Conservation (phyloP, 2,888 invertebrate genomes). For the Cheilosia pagana region DNA sequence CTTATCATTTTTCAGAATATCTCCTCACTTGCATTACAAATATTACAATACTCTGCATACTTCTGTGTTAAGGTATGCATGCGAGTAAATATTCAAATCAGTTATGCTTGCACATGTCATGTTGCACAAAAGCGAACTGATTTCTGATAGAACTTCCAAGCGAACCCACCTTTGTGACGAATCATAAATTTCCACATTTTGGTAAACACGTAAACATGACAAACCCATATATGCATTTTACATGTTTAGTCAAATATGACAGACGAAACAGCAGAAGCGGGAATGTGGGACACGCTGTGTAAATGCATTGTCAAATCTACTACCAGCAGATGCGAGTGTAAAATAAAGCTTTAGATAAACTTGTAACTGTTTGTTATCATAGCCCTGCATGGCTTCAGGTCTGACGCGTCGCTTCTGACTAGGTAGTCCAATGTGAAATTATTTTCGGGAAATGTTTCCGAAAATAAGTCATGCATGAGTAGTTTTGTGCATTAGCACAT, state of each 20-base stretch:
- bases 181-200: constrained; percentile 42
- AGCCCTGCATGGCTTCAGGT: background rate
- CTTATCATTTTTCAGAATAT: background rate
- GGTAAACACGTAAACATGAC: constrained; percentile 7
- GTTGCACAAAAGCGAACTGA: constrained; percentile 19
- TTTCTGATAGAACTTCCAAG: constrained; percentile 12
- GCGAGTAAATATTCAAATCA: constrained; percentile 13
- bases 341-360: constrained; percentile 5
- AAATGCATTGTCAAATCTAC: background rate
- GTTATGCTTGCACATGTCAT: constrained; percentile 23
- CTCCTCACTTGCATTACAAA: background rate
- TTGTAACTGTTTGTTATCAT: constrained; percentile 1
- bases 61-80: background rate
- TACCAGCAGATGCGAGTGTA: background rate
- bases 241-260: background rate
- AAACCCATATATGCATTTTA: constrained; percentile 4
- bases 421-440: background rate
- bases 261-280: background rate
- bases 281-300: constrained; percentile 9
- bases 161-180: constrained; percentile 26
- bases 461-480: background rate
- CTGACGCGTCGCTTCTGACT: background rate
- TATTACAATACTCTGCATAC: background rate
- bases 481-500: background rate
- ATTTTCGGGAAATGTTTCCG: too few species aligned